phyloP scores from a whole-genome alignment of 2,113 vertebrate species.

The Castor canadensis region DNA sequence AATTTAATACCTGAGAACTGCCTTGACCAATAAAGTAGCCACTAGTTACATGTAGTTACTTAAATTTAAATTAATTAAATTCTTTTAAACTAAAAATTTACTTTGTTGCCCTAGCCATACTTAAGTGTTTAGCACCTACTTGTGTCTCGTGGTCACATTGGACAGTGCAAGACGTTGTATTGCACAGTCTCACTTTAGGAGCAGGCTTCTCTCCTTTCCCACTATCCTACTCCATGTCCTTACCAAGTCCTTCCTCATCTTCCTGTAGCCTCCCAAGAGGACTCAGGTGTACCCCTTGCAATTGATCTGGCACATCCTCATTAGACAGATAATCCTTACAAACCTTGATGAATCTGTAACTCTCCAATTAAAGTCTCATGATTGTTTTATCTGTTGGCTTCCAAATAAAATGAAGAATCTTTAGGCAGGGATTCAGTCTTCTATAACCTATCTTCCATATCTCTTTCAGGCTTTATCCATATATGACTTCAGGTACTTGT shows the following conservation, averaged over 20 bases:
- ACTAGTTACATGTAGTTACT: neutral
- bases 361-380: neutral
- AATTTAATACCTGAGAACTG: neutral
- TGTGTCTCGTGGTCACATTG: neutral
- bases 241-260: neutral
- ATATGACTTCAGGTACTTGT: neutral
- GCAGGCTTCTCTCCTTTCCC: neutral
- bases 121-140: neutral
- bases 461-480: neutral
- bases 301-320: neutral
- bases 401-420: neutral
- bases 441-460: neutral
- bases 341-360: neutral
- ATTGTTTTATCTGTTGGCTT: neutral
- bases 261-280: neutral
- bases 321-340: neutral
- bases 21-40: neutral
- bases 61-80: neutral
- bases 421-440: neutral
- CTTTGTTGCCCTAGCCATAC: neutral
- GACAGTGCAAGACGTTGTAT: no score
- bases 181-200: rapidly evolving
- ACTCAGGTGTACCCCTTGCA: neutral
- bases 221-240: neutral
- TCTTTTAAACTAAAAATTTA: no score